Evolutionary conservation across 1,140 invertebrate genomes (phyloP), one percentile per base, ranked within the genome.

Genomic region (Aethina tumida): DNA sequence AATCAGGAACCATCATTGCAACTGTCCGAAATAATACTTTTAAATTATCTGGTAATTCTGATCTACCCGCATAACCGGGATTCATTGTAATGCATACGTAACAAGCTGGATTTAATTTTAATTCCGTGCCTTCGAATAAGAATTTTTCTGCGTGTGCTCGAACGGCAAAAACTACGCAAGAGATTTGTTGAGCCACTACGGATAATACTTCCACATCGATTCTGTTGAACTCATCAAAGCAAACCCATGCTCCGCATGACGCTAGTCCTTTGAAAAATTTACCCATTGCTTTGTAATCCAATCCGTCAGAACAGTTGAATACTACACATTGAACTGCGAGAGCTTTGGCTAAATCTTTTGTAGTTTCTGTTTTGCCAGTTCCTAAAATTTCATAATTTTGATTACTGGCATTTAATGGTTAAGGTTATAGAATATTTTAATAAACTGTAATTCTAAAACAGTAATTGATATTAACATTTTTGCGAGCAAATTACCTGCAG

Each of bases 1-100:
- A 93, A 59, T 95, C 86, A 0, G 91, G 90, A 8, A 93, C 87
- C 88, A 94, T 93, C 90, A 95, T 95, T 1, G 90, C 84, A 4
- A 96, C 87, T 1, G 88, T 88, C 20, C 91, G 74, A 59, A 95
- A 95, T 2, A 95, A 63, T 13, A 88, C 84, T 59, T 93, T 93
- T 5, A 93, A 62, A 60, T 94, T 95, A 52, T 94, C 89, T 0
- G 91, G 91, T 21, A 94, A 57, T 53, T 89, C 84, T 0, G 82
- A 79, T 32, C 85, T 69, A 16, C 86, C 89, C 3, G 86, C 87
- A 55, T 94, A 94, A 24, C 87, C 83, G 1, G 88, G 88, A 66
- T 94, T 94, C 88, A 94, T 93, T 0, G 90, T 94, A 40, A 95
- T 93, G 53, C 88, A 92, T 0, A 91, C 81, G 42, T 88, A 88